Percentiles rank a stretch among this genome's conserved stretches.
Conservation (phyloP, 2,797 vertebrate species). For the Calcarius lapponicus region DNA sequence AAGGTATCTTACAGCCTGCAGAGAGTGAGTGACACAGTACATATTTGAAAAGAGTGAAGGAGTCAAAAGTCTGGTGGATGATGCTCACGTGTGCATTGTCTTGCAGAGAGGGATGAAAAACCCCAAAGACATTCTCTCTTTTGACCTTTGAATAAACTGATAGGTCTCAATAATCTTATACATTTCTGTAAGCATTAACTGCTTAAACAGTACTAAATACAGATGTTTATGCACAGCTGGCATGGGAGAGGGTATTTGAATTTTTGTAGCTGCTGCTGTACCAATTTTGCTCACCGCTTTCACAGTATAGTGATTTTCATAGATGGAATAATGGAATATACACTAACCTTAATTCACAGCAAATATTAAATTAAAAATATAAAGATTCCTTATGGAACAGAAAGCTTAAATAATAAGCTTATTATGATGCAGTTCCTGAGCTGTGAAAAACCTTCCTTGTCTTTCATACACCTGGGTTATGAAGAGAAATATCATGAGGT, state of each 20-base stretch:
- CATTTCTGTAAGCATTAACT: not conserved
- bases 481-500: not conserved
- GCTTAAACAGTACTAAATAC: not conserved
- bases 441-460: not conserved
- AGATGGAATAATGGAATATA: not conserved
- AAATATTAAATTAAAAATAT: not conserved
- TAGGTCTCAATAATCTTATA: not conserved
- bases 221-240: not conserved
- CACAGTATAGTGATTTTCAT: not conserved
- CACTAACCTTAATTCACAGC: not conserved
- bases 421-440: not conserved
- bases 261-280: not conserved
- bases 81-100: not conserved
- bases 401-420: not conserved
- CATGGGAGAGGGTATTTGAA: fast-evolving
- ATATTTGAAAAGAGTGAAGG: not conserved
- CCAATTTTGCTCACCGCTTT: not conserved
- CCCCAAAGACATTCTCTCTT: not conserved
- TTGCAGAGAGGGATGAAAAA: not conserved
- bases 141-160: not conserved
- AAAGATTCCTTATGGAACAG: not conserved
- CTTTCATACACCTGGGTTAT: not conserved
- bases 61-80: not conserved
- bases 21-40: not conserved
- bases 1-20: not conserved